A percentile compares a stretch with the other conserved stretches of the same genome.
phyloP scores from a whole-genome alignment of 2,113 vertebrate genomes.

The Cinclus cinclus region DNA sequence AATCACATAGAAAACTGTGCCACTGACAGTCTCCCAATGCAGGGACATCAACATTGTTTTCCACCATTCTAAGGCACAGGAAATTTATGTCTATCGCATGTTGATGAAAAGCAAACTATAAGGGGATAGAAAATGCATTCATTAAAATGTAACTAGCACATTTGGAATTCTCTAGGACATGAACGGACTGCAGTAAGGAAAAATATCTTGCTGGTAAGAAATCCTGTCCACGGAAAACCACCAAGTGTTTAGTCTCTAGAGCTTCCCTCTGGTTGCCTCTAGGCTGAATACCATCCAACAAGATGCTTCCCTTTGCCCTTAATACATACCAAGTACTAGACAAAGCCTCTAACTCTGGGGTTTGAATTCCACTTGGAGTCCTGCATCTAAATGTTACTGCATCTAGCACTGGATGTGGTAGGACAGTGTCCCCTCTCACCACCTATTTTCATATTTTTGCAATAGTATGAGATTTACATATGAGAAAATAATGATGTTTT shows the following conservation, averaged over 20 bases:
- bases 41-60: neutral
- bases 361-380: neutral
- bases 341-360: neutral
- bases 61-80: neutral
- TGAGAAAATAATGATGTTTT: neutral
- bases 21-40: slow-evolving; percentile 22
- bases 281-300: neutral
- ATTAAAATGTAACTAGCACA: neutral
- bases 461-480: neutral
- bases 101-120: neutral
- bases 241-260: neutral
- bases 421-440: neutral
- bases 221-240: neutral
- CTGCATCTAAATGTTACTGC: neutral
- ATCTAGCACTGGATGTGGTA: neutral
- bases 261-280: neutral
- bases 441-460: neutral
- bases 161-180: neutral
- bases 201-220: neutral
- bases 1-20: neutral
- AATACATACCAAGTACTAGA: neutral
- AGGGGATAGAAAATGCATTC: neutral
- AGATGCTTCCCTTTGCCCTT: neutral
- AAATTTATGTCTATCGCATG: neutral
- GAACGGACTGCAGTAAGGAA: neutral